A percentile compares a stretch with the other conserved stretches of the same genome.
Evolutionary conservation across 2,888 invertebrate genomes (phyloP).

Genomic region (Philereme vetulata): DNA sequence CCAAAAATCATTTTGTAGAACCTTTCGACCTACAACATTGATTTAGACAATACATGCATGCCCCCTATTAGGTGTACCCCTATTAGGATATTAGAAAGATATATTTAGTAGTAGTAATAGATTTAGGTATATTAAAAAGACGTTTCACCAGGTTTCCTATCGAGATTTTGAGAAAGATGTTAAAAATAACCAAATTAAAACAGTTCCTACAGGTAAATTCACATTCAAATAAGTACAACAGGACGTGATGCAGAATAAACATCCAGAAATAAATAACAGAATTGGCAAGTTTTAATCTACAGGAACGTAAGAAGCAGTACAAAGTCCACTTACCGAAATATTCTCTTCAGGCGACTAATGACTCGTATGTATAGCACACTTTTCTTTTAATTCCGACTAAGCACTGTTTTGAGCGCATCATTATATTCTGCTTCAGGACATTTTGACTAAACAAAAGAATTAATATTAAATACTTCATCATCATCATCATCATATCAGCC

Average conservation of each 20-base stretch:
- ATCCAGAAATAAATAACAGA: background rate
- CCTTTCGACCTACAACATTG: too few species aligned
- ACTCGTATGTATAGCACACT: conserved; percentile 77
- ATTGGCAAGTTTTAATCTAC: background rate
- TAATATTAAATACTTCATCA: background rate
- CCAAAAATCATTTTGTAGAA: too few species aligned
- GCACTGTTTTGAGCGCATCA: conserved; percentile 19
- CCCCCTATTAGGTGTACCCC: too few species aligned
- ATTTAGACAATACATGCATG: too few species aligned
- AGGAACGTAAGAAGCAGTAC: background rate
- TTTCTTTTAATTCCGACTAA: conserved; percentile 35
- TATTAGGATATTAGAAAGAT: too few species aligned
- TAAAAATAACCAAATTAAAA: too few species aligned
- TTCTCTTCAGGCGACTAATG: conserved; percentile 83
- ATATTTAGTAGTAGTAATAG: too few species aligned
- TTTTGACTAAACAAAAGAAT: conserved; percentile 9
- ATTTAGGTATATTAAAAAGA: too few species aligned
- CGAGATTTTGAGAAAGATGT: too few species aligned
- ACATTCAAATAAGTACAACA: background rate
- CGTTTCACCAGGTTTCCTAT: too few species aligned
- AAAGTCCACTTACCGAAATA: conserved; percentile 73
- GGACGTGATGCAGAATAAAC: background rate
- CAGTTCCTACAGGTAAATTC: background rate
- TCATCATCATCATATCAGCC: too few species aligned
- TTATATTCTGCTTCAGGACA: conserved; percentile 14